Evolutionary conservation across 1,140 invertebrate species (phyloP), one percentile per base, ranked within the genome.

Genomic region (Eufriesea mexicana): DNA sequence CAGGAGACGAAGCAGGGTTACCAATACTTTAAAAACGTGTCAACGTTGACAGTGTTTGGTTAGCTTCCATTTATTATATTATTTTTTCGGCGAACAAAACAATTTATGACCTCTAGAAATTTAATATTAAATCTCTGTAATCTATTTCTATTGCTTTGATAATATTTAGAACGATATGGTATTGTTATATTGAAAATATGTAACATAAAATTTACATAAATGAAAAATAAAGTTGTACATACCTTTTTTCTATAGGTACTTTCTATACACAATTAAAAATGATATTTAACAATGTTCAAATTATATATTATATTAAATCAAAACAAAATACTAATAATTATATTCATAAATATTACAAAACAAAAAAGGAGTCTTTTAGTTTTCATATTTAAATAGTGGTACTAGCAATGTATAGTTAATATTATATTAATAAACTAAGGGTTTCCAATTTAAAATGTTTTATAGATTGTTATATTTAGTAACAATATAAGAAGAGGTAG

Each of bases 11-110:
- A 87, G 42, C 80, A 85, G 85, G 75, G 72, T 42, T 67, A 28
- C 49, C 86, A 87, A 73, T 45, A 68, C 5, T 6, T 16, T 28
- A 73, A 73, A 67, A 74, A 54, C 18, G 75, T 81, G 79, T 76
- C 79, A 67, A 67, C 62, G 25, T 76, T 76, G 79, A 82, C 79
- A 68, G 73, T 7, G 25, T 75, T 81, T 81, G 71, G 72, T 81
- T 74, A 75, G n/a, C 25, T 74, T n/a, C 18, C 12, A 8, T 9
- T 28, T 54, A 66, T 57, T 6, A 35, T 45, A 59, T 25, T 16
- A 61, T 49, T 62, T 20, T 25, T 9, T 45, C 10, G 14, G 0
- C 20, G 0, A 12, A 28, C 2, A 12, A 49, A 70, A 59, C 14
- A 8, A 59, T 59, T 47, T n/a, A 16, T 0, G 8, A 16, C n/a